Base-by-base conservation (phyloP, 2,113 vertebrate genomes). In the Antechinus flavipes region DNA sequence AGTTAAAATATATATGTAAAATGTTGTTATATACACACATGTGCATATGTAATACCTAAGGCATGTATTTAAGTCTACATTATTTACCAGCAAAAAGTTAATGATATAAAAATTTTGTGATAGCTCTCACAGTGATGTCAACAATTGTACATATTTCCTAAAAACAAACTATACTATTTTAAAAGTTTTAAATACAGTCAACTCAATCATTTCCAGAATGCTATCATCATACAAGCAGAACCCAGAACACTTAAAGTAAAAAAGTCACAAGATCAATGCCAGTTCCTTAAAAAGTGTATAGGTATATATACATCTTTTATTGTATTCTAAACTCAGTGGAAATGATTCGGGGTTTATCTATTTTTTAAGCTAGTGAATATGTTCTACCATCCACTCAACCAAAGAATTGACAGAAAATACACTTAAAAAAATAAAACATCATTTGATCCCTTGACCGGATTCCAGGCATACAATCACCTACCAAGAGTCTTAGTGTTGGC, bases 401-500 rank as follows among this genome's bases (percentile, higher is more conserved):
- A 91, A 54, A 53, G 92, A 11, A 76, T 89, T 92, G 55, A 42
- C 92, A 47, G 3, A 92, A 95, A 92, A 25, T 92, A 94, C 93
- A 92, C 26, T 27, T 27, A 93, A 95, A 47, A 76, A 92, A 93
- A 94, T n/a, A 42, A 96, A 90, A 47, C 22, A 53, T 12, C 89
- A 54, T 54, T 26, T 26, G 91, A 2, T 90, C 0, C 0, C 7
- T 56, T 52, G n/a, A 2, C 42, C n/a, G n/a, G 19, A 6, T 26
- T 26, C 19, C 50, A 55, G 3, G 19, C 10, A 30, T 16, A 89
- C 16, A 76, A 98, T 97, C 89, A 98, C 97, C 84, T 98, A 99
- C 99, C 99, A 91, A 99, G 98, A 22, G 99, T 98, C 98, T 99
- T 99, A 0, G 99, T 99, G 98, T 98, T 99, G 49, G 99, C 99